Evolutionary conservation across 2,797 vertebrate species (phyloP).

Genomic region (Dendrocincla fuliginosa): DNA sequence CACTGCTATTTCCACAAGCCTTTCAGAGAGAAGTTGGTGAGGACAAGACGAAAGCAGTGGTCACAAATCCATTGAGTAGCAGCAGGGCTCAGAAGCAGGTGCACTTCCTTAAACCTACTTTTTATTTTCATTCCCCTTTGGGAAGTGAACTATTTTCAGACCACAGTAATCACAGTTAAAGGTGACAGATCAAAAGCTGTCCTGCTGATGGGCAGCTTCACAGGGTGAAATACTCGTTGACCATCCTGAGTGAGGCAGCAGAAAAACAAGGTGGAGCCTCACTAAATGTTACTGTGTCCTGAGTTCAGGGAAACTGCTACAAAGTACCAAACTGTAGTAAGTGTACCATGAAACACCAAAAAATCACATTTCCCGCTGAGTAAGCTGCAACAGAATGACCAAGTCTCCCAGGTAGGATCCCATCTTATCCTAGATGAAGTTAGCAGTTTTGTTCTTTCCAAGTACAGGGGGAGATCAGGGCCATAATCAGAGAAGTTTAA

Average conservation of each 20-base stretch:
- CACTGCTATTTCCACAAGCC: neutral
- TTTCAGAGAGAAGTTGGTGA: neutral
- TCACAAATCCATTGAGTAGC: neutral
- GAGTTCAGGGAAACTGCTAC: neutral
- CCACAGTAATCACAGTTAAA: neutral
- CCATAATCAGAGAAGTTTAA: neutral
- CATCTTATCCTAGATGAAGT: neutral
- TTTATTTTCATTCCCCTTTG: neutral
- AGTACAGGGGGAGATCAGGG: neutral
- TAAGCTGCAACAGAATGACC: neutral
- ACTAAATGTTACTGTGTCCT: neutral
- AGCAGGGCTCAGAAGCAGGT: neutral
- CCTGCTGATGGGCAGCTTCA: neutral
- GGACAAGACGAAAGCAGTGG: neutral
- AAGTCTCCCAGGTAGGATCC: neutral
- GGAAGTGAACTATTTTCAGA: neutral
- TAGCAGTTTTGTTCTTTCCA: neutral
- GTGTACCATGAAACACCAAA: neutral
- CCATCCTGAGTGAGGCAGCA: fast-evolving
- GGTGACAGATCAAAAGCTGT: neutral
- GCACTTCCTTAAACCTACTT: neutral
- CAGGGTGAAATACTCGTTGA: fast-evolving
- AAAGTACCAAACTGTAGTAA: neutral
- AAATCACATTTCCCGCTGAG: neutral
- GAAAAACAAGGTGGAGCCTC: neutral